Base-by-base conservation (phyloP, 2,888 invertebrate genomes). In the Xanthia togata region DNA sequence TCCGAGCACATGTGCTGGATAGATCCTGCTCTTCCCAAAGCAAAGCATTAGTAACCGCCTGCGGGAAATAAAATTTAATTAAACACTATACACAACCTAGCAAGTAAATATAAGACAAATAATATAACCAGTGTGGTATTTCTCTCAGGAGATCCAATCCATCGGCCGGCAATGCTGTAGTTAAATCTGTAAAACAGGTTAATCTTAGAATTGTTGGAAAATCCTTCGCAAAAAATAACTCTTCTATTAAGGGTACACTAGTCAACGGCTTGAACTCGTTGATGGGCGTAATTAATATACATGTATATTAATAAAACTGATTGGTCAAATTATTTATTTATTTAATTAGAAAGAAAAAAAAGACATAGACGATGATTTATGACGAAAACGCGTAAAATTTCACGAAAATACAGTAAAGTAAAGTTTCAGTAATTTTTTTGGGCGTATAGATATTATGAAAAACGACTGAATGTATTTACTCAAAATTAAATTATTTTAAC, bases 1-100 rank as follows among this genome's bases (percentile, higher is more conserved):
- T 93, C 68, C 96, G 88, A 3, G 94, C 91, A 59, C 93, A 92
- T 0, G 96, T 96, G 73, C 93, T 93, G 0, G 95, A 93, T 60
- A 96, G 90, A 83, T 96, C 96, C 71, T 95, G 95, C 71, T 96
- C 92, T 23, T 91, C 91, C 96, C 96, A 96, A 76, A 87, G 91
- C 79, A 96, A 79, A 0, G 95, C 87, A 79, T 96, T 96, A 0
- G 95, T 94, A 2, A 96, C 95, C 0, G 94, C 94, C 96, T 96
- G 90, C 0, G 31, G 23, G 31, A 67, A 62, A n/a, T 50, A 2
- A 55, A 31, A 20, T n/a, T 1, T 38, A 20, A 57, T 68, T 11
- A 12, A 57, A 26, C 23, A 20, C 3, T 12, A 38, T 53, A 8
- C 4, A n/a, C 14, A 38, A 38, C 0, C 35, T 20, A n/a, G n/a